Evolutionary conservation across 2,113 vertebrate species (phyloP).

Genomic region (Mastomys coucha): DNA sequence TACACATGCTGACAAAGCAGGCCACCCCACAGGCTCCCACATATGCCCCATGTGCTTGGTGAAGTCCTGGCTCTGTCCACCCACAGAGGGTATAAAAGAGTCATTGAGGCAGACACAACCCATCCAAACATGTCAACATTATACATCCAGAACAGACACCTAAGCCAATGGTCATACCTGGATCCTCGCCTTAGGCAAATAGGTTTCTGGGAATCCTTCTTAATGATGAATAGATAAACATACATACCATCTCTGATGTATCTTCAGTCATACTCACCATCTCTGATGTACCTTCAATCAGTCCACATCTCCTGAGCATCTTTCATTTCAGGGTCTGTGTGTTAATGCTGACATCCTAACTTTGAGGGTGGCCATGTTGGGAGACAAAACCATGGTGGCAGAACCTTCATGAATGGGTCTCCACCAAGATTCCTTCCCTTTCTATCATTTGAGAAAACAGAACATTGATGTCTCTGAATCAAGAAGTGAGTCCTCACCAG

Average conservation of each 20-base stretch:
- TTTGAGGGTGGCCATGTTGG: background rate
- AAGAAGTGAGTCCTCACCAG: background rate
- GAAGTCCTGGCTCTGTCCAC: background rate
- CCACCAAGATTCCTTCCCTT: background rate
- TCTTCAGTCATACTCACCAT: background rate
- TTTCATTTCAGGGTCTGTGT: background rate
- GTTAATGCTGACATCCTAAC: background rate
- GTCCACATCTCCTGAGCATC: background rate
- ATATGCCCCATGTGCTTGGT: background rate
- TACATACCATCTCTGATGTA: background rate
- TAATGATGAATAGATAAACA: background rate
- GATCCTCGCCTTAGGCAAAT: background rate
- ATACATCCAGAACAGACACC: background rate
- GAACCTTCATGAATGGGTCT: background rate
- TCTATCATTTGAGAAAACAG: background rate
- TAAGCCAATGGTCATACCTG: background rate
- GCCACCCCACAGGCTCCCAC: too few species aligned
- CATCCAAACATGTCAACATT: background rate
- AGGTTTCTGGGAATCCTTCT: background rate
- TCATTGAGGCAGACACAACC: background rate
- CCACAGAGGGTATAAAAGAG: background rate
- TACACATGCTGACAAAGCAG: background rate
- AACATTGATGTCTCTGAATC: background rate
- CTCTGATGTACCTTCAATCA: background rate
- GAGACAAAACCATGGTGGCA: background rate